Conservation (phyloP, 1,140 invertebrate genomes). For the Papilio dardanus region DNA sequence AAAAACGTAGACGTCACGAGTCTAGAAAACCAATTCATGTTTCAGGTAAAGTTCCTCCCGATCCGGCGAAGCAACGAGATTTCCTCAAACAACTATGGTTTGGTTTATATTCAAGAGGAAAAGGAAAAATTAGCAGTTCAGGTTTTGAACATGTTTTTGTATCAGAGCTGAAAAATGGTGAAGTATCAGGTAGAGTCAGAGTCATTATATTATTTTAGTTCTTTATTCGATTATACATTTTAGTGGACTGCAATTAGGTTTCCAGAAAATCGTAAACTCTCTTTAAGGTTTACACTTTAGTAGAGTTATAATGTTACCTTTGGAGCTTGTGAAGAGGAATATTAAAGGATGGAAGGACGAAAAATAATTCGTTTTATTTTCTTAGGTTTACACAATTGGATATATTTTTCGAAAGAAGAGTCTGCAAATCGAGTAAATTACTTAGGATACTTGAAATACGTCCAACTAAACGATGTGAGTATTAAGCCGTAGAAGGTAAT, state of each 20-base stretch:
- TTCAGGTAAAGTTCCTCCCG: slow-evolving; percentile 82
- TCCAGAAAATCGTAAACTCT: no score
- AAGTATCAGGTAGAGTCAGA: slow-evolving; percentile 82
- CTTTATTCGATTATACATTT: no score
- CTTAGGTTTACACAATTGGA: slow-evolving; percentile 94
- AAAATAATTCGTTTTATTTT: slow-evolving; percentile 56
- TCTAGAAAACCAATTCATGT: slow-evolving; percentile 29
- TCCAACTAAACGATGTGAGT: slow-evolving; percentile 88
- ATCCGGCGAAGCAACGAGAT: slow-evolving; percentile 87
- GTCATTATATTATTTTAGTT: no score
- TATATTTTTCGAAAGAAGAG: slow-evolving; percentile 92
- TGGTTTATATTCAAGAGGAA: slow-evolving; percentile 89
- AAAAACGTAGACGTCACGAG: neutral
- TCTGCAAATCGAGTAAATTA: slow-evolving; percentile 86
- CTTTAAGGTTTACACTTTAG: no score
- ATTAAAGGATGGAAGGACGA: no score
- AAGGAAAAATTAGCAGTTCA: slow-evolving; percentile 89
- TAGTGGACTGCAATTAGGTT: no score
- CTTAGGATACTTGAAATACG: slow-evolving; percentile 89
- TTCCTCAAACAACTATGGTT: slow-evolving; percentile 91
- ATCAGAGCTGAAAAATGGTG: slow-evolving; percentile 90
- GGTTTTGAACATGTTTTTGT: slow-evolving; percentile 95
- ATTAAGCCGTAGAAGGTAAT: neutral
- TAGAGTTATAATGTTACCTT: neutral
- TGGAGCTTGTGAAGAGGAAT: neutral